phyloP scores from a whole-genome alignment of 2,888 invertebrate genomes.

The Tetramorium bicarinatum region DNA sequence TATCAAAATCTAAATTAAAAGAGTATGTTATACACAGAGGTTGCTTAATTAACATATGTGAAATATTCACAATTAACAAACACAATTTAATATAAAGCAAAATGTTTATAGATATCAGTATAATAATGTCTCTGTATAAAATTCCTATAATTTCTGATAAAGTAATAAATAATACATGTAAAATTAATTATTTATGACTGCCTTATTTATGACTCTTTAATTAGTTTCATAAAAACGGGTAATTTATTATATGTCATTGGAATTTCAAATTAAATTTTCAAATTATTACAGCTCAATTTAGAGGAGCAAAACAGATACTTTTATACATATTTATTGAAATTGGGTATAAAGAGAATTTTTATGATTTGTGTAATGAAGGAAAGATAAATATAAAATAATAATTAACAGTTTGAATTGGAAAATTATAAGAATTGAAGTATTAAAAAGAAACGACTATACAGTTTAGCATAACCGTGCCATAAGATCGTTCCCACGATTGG shows the following conservation, averaged over 20 bases:
- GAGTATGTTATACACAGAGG: background rate
- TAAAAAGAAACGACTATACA: background rate
- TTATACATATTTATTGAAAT: background rate
- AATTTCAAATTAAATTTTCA: background rate
- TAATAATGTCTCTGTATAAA: background rate
- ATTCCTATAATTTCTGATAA: background rate
- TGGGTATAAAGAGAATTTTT: background rate
- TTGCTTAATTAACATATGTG: background rate
- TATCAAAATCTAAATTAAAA: background rate
- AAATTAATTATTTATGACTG: constrained; percentile 10
- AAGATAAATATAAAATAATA: background rate
- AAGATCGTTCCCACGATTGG: constrained; percentile 50
- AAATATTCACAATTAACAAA: no score
- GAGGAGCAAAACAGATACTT: background rate
- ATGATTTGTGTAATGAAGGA: background rate
- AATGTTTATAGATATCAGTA: background rate
- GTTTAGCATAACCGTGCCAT: constrained; percentile 37
- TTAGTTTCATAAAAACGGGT: background rate
- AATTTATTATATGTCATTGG: background rate
- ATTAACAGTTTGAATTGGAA: background rate
- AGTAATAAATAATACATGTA: background rate
- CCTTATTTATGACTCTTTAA: background rate
- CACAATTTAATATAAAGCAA: background rate
- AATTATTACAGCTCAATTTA: constrained; percentile 2
- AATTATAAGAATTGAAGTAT: background rate